Evolutionary conservation across 2,888 invertebrate genomes (phyloP).

Genomic region (Chloroclysta siterata): DNA sequence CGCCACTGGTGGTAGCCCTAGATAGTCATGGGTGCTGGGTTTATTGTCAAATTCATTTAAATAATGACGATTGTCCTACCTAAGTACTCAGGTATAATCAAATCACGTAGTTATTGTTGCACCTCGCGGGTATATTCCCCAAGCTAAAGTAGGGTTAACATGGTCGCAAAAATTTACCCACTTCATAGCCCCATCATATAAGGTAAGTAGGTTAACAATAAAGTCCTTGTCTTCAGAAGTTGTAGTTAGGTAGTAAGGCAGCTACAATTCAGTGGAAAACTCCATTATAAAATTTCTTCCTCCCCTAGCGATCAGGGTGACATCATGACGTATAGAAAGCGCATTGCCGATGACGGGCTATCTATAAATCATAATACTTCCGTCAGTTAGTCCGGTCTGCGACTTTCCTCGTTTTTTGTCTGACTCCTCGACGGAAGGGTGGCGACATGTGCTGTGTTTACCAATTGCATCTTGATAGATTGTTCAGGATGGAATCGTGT

Average conservation of each 20-base stretch:
- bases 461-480: conserved; percentile 61
- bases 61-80: too few relatives aligned
- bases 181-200: too few relatives aligned
- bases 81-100: too few relatives aligned
- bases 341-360: conserved; percentile 79
- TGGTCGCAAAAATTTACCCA: too few relatives aligned
- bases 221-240: not conserved
- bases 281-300: conserved; percentile 15
- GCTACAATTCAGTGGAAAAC: not conserved
- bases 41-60: too few relatives aligned
- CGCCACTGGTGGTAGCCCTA: too few relatives aligned
- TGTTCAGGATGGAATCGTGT: conserved; percentile 5
- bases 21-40: too few relatives aligned
- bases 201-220: too few relatives aligned
- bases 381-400: conserved; percentile 69
- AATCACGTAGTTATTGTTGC: too few relatives aligned
- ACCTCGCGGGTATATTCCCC: too few relatives aligned
- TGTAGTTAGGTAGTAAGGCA: not conserved
- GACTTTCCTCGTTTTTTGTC: conserved; percentile 81
- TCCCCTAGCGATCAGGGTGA: conserved; percentile 55
- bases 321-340: conserved; percentile 78
- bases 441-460: conserved; percentile 66
- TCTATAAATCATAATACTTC: conserved; percentile 81
- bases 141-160: too few relatives aligned
- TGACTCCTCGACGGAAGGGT: conserved; percentile 75